Percentiles rank a stretch among this genome's conserved stretches.
Evolutionary conservation across 2,888 invertebrate species (phyloP).

Genomic region (Lepidocyrtinus sp.): DNA sequence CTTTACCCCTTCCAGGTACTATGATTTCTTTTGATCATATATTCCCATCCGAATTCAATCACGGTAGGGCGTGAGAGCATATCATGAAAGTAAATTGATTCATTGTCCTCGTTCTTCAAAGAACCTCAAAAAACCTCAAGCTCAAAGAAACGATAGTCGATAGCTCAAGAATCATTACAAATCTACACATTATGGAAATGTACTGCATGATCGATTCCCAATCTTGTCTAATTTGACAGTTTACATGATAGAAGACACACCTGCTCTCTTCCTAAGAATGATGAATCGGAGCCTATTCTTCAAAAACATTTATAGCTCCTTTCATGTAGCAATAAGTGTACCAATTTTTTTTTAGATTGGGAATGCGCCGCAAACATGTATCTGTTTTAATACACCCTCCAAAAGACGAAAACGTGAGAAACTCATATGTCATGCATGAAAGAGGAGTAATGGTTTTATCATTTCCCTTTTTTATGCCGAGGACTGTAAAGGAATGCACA

Average conservation of each 20-base stretch:
- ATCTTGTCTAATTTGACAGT: slow-evolving; percentile 39
- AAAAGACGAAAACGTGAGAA: background rate
- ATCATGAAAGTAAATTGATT: slow-evolving; percentile 12
- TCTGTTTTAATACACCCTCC: background rate
- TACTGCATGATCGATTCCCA: slow-evolving; percentile 31
- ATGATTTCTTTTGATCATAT: too few species aligned
- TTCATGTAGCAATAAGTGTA: background rate
- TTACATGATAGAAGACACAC: slow-evolving; percentile 1
- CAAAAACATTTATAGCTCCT: background rate
- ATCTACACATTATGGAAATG: background rate
- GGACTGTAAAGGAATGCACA: background rate
- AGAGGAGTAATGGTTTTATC: slow-evolving; percentile 17
- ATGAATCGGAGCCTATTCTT: background rate
- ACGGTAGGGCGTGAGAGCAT: background rate
- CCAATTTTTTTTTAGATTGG: too few species aligned
- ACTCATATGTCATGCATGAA: slow-evolving; percentile 13
- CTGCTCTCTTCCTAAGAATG: background rate
- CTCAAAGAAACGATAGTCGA: background rate
- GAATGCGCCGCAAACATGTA: background rate
- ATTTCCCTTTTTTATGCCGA: background rate
- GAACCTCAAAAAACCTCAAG: background rate
- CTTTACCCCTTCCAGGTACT: slow-evolving; percentile 60
- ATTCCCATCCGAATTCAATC: background rate
- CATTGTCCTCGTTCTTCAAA: background rate
- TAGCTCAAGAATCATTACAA: background rate